Conservation (phyloP, 2,113 vertebrate species). For the Poeciliopsis retropinna region DNA sequence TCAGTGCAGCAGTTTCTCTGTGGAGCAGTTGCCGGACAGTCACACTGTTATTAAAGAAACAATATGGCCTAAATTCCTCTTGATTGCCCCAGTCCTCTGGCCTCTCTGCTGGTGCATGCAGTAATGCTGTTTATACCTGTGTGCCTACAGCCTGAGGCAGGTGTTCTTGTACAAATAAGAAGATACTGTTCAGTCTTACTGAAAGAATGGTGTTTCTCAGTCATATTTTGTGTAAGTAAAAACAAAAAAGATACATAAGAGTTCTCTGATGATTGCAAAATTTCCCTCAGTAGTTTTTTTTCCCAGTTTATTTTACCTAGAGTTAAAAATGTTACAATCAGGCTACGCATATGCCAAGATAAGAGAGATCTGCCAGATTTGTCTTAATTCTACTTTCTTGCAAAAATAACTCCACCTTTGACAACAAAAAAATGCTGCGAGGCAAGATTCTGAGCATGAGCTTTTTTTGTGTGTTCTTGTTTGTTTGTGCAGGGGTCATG, state of each 20-base stretch:
- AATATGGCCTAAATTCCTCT: constrained; percentile 17
- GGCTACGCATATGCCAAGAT: constrained; percentile 23
- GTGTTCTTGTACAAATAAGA: constrained; percentile 30
- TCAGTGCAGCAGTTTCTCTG: constrained; percentile 12
- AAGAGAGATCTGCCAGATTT: constrained; percentile 38
- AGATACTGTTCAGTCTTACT: constrained; percentile 17
- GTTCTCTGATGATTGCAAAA: constrained; percentile 37
- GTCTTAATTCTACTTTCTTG: constrained; percentile 25
- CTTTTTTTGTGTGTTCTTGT: constrained; percentile 23
- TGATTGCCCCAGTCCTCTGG: constrained; percentile 12
- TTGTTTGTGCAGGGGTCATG: constrained; percentile 84
- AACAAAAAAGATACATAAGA: constrained; percentile 32
- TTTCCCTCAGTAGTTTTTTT: constrained; percentile 27
- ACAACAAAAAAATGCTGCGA: neutral
- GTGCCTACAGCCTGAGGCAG: constrained; percentile 21
- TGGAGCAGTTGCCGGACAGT: constrained; percentile 31
- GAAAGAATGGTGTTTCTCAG: constrained; percentile 38
- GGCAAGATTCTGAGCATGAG: constrained; percentile 13
- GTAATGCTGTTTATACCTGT: constrained; percentile 15
- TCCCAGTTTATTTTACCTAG: constrained; percentile 27
- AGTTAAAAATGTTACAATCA: constrained; percentile 1
- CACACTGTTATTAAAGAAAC: constrained; percentile 24
- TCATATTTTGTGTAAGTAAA: constrained; percentile 37
- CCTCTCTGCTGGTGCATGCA: constrained; percentile 4
- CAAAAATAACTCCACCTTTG: constrained; percentile 9